Evolutionary conservation across 2,888 invertebrate species (phyloP).

Genomic region (Mimumesa dahlbomi): DNA sequence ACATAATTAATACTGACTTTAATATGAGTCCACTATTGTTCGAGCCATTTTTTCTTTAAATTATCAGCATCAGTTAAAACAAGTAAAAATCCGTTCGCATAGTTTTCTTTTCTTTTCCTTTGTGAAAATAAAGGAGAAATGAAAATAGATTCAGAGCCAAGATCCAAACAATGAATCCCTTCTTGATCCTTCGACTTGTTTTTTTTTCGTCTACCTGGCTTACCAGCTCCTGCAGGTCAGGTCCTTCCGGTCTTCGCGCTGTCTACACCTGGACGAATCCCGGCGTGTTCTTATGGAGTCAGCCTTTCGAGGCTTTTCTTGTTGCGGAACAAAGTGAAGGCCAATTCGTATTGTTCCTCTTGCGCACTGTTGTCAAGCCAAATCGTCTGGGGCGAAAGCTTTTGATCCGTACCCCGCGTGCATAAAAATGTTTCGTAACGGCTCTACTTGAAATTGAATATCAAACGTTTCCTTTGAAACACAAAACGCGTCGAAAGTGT

Average conservation of each 20-base stretch:
- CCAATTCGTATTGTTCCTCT: conserved; percentile 34
- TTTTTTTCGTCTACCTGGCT: conserved; percentile 34
- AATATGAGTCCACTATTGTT: not conserved
- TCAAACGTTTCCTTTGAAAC: too few species aligned
- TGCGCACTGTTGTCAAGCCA: conserved; percentile 9
- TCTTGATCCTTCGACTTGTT: conserved; percentile 12
- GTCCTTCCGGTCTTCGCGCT: conserved; percentile 59
- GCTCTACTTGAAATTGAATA: not conserved
- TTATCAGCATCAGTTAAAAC: too few species aligned
- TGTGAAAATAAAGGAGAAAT: not conserved
- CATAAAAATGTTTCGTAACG: not conserved
- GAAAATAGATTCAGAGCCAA: not conserved
- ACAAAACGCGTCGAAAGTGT: too few species aligned
- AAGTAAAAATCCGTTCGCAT: too few species aligned
- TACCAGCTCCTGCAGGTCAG: conserved; percentile 51
- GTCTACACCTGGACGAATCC: conserved; percentile 55
- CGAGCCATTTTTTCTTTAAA: too few species aligned
- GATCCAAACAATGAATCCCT: conserved; percentile 33
- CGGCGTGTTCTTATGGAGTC: conserved; percentile 30
- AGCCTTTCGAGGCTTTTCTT: conserved; percentile 62
- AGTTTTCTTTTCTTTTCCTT: not conserved
- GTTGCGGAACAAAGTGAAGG: conserved; percentile 42
- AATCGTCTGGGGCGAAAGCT: conserved; percentile 14
- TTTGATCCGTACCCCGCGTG: conserved; percentile 5
- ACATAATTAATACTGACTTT: too few species aligned